A percentile compares a stretch with the other conserved stretches of the same genome.
Conservation (phyloP, 2,888 invertebrate species). For the Epinotia demarniana region DNA sequence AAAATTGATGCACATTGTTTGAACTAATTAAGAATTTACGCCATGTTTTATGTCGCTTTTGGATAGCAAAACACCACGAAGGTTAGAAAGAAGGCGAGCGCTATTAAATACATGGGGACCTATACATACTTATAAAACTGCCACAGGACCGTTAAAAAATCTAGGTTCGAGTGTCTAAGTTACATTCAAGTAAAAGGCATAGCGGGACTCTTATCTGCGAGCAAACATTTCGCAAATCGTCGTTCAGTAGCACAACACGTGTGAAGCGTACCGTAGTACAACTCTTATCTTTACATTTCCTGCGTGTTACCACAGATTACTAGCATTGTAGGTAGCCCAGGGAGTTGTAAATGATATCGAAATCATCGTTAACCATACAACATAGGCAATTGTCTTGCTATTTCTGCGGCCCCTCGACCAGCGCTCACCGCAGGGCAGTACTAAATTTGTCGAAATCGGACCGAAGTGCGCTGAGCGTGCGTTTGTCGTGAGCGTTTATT, state of each 20-base stretch:
- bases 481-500: slow-evolving; percentile 77
- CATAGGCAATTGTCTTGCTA: slow-evolving; percentile 31
- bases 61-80: slow-evolving; percentile 12
- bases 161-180: slow-evolving; percentile 4
- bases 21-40: slow-evolving; percentile 20
- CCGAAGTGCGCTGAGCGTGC: slow-evolving; percentile 64
- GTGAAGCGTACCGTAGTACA: slow-evolving; percentile 21
- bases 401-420: slow-evolving; percentile 36
- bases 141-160: background rate
- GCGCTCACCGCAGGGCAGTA: slow-evolving; percentile 59
- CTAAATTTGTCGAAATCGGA: slow-evolving; percentile 69
- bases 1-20: background rate
- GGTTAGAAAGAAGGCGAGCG: background rate
- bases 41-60: slow-evolving; percentile 1
- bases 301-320: slow-evolving; percentile 16
- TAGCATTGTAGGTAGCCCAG: background rate
- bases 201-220: slow-evolving; percentile 18
- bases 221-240: slow-evolving; percentile 35
- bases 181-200: slow-evolving; percentile 18
- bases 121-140: background rate
- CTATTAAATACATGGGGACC: background rate
- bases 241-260: slow-evolving; percentile 27
- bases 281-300: slow-evolving; percentile 16
- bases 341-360: slow-evolving; percentile 23
- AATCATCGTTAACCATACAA: slow-evolving; percentile 10